These are phyloP conservation scores for Hypotaenidia okinawae DNA, from an alignment of 2,797 vertebrate species.

Conservation along the genomic window DNA sequence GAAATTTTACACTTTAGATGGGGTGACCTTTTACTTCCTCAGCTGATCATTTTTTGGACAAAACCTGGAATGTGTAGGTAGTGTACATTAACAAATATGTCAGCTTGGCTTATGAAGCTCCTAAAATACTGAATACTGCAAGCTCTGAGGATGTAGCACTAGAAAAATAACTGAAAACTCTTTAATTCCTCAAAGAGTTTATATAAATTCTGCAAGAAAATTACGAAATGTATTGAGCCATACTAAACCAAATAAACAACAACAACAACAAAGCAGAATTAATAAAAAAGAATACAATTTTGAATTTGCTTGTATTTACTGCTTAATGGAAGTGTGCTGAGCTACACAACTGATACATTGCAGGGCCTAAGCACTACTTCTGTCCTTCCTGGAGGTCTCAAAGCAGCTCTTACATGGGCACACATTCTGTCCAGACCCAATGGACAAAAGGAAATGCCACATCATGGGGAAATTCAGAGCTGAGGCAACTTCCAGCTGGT, in stretches of 20 bases:
- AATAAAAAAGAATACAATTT: background rate
- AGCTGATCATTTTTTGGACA: background rate
- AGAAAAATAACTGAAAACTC: background rate
- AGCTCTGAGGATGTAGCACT: background rate
- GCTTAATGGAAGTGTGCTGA: background rate
- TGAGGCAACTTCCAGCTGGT: background rate
- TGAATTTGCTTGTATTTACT: background rate
- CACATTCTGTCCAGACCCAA: accelerated
- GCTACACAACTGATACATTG: background rate
- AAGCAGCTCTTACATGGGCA: background rate
- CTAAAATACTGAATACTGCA: background rate
- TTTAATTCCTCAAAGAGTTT: background rate
- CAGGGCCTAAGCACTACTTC: background rate
- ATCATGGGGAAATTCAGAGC: background rate
- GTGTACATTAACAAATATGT: background rate
- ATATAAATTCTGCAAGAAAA: background rate
- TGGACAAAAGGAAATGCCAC: background rate
- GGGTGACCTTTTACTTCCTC: background rate
- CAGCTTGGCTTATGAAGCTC: background rate
- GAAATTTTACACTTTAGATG: background rate
- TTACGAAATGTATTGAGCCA: background rate
- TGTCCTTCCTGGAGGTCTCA: background rate
- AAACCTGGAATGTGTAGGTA: background rate
- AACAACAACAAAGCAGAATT: background rate
- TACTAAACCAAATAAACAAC: background rate